Evolutionary conservation across 2,888 invertebrate species (phyloP), one percentile per base, ranked within the genome.

Genomic region (Ypsolopha scabrella): DNA sequence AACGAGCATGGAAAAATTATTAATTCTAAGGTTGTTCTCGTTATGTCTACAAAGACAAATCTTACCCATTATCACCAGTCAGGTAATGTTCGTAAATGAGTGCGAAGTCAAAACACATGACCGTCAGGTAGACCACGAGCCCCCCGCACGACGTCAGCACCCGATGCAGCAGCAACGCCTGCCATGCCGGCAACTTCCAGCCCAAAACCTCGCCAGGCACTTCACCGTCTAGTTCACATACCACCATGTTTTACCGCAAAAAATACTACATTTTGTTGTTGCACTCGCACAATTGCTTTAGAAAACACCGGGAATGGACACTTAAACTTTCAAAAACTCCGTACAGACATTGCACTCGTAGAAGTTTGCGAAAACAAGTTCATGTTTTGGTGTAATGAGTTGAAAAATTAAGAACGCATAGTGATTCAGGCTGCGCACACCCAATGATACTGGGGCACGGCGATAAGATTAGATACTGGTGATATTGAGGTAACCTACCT

Each of bases 51-150:
- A 24, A 79, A 55, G 24, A 54, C 52, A 8, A 49, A 24, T 10
- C 88, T 80, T 79, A 88, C 77, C 79, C 68, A 11, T 87, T 75
- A 67, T 92, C 88, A 6, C 86, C 82, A 60, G 89, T 89, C 13
- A 77, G 77, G 57, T 89, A 89, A 64, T 93, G 91, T 65, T 91
- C 89, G 55, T 87, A 82, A 49, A 91, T 87, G 1, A 93, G 83
- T 0, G 90, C 90, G 36, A 91, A 68, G 66, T 94, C 94, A 43
- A 89, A 89, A 13, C 91, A 89, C 41, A 92, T 90, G 50, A 93
- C 86, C 4, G 90, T 76, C 38, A 93, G 79, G 60, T 92, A 94
- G 35, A 93, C 70, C 1, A 90, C 56, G 44, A 91, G 87, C 9
- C 90, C 90, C 0, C 82, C 85, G 54, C 80, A 82, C 41, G 85